Conservation (phyloP, 2,797 vertebrate genomes). For the Pseudomugil tenellus region DNA sequence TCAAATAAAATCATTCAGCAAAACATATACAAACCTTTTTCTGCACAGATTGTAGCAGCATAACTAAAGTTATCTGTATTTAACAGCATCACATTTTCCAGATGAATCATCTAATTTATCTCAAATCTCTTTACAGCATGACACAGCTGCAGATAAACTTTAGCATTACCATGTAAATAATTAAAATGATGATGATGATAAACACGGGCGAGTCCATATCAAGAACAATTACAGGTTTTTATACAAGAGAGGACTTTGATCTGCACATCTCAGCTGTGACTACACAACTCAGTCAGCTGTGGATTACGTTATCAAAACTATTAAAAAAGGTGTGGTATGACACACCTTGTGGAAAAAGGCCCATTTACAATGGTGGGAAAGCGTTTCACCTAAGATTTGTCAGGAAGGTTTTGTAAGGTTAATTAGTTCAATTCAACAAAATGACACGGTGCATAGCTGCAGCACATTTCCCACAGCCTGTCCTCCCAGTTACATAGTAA, state of each 20-base stretch:
- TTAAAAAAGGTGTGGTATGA: constrained; percentile 21
- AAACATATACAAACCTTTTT: neutral
- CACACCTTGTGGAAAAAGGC: constrained; percentile 15
- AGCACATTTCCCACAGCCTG: constrained; percentile 57
- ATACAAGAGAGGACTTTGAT: constrained; percentile 55
- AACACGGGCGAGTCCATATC: constrained; percentile 27
- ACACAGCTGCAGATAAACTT: neutral
- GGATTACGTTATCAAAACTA: neutral
- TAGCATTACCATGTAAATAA: constrained; percentile 1
- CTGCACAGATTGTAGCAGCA: neutral
- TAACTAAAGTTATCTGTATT: neutral
- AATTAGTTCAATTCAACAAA: constrained; percentile 12
- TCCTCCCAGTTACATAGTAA: constrained; percentile 50
- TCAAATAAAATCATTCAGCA: too few relatives aligned
- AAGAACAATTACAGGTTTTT: constrained; percentile 42
- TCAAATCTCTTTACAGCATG: neutral
- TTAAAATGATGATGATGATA: constrained; percentile 2
- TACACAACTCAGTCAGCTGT: constrained; percentile 1
- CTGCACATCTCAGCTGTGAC: constrained; percentile 1
- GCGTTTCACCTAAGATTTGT: constrained; percentile 4
- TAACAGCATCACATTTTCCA: neutral
- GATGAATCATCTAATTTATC: neutral
- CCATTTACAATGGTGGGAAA: constrained; percentile 35
- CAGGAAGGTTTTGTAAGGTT: constrained; percentile 3
- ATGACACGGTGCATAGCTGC: constrained; percentile 11